These are phyloP conservation scores for Meloidogyne chitwoodi DNA, from an alignment of 1,140 invertebrate species.

Conservation along the genomic window DNA sequence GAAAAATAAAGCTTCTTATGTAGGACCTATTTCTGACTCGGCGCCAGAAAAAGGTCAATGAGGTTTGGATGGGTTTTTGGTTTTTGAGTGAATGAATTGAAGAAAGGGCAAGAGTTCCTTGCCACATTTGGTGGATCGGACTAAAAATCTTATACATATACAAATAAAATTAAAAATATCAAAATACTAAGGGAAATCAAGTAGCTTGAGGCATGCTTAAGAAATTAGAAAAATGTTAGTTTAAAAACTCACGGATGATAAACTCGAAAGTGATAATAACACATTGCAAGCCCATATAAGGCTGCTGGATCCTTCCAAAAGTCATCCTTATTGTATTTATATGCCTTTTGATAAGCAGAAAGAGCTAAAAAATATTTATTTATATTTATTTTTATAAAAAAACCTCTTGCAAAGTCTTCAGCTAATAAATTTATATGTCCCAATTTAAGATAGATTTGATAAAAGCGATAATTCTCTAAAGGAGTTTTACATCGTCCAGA, in stretches of 20 bases:
- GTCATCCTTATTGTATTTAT: constrained; percentile 28
- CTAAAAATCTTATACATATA: no score
- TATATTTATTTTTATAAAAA: background rate
- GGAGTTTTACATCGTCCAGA: background rate
- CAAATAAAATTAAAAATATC: no score
- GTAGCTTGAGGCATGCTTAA: background rate
- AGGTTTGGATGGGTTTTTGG: no score
- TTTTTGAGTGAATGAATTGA: no score
- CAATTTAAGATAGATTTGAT: constrained; percentile 29
- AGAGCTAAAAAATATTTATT: constrained; percentile 30
- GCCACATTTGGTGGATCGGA: no score
- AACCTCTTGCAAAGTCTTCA: constrained; percentile 42
- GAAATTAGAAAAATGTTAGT: background rate
- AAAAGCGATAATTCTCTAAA: background rate
- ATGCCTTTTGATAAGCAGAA: constrained; percentile 44
- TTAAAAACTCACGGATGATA: constrained; percentile 80
- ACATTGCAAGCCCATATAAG: constrained; percentile 84
- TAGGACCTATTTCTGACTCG: background rate
- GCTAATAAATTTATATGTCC: constrained; percentile 48
- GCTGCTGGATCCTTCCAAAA: constrained; percentile 71
- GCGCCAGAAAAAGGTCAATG: background rate
- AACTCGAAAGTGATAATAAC: constrained; percentile 90
- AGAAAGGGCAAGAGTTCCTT: no score
- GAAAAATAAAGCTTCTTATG: background rate
- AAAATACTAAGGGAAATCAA: background rate